Evolutionary conservation across 2,113 vertebrate species (phyloP).

Genomic region (Pseudorasbora parva): DNA sequence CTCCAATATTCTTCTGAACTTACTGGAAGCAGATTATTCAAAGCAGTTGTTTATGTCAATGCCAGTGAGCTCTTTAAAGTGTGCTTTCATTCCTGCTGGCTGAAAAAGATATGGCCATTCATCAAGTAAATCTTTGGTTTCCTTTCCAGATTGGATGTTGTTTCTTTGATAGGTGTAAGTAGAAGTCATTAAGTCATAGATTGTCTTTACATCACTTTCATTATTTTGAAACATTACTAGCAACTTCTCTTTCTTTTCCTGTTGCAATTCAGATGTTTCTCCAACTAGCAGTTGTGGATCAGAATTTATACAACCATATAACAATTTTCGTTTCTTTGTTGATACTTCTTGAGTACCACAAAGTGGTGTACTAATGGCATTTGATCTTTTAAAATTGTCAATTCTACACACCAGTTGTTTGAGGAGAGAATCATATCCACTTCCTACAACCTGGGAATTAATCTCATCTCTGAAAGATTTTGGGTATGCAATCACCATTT

Average conservation of each 20-base stretch:
- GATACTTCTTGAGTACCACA: background rate
- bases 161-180: constrained; percentile 22
- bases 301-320: background rate
- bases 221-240: background rate
- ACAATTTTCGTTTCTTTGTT: background rate
- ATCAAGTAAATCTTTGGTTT: constrained; percentile 12
- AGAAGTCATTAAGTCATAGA: background rate
- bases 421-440: too few relatives aligned
- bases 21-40: too few relatives aligned
- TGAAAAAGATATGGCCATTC: constrained; percentile 19
- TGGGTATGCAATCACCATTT: background rate
- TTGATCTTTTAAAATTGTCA: background rate
- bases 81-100: too few relatives aligned
- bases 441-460: too few relatives aligned
- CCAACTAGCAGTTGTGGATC: background rate
- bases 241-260: background rate
- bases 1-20: too few relatives aligned
- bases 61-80: too few relatives aligned
- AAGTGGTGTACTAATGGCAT: background rate
- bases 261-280: background rate
- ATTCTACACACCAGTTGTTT: too few relatives aligned
- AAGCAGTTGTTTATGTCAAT: too few relatives aligned
- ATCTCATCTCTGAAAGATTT: too few relatives aligned
- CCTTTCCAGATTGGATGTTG: constrained; percentile 36
- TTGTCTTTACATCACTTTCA: background rate